These are phyloP conservation scores for Crypturellus undulatus DNA, from an alignment of 2,113 vertebrate genomes.

Conservation along the genomic window DNA sequence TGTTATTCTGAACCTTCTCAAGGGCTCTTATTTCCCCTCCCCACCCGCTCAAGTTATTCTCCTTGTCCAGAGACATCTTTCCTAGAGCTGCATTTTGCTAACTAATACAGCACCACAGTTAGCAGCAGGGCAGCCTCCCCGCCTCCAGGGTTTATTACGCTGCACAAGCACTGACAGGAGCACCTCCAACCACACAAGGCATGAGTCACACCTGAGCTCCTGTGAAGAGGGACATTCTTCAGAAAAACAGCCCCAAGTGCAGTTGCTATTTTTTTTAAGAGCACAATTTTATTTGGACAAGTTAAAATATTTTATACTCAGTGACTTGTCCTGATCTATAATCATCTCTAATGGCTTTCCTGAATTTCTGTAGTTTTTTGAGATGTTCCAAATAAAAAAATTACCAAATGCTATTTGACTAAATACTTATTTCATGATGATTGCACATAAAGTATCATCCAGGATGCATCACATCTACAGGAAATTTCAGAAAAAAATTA, in stretches of 20 bases:
- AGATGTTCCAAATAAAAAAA: neutral
- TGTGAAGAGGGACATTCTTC: neutral
- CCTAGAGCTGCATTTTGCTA: neutral
- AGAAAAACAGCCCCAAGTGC: neutral
- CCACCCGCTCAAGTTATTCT: neutral
- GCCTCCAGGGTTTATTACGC: neutral
- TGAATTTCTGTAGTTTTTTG: neutral
- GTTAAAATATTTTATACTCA: neutral
- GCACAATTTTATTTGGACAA: neutral
- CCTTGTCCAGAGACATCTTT: neutral
- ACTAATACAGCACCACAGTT: neutral
- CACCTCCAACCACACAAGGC: neutral
- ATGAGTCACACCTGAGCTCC: neutral
- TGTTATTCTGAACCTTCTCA: neutral
- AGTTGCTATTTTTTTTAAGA: neutral
- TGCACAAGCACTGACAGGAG: no score
- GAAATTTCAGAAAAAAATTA: neutral
- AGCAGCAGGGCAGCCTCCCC: neutral
- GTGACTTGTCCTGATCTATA: neutral
- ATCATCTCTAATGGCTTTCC: neutral
- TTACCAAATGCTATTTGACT: neutral
- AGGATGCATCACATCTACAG: neutral
- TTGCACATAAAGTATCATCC: conserved; percentile 3
- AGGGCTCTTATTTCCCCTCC: neutral
- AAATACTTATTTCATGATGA: neutral